Percentiles rank a stretch among this genome's conserved stretches.
Evolutionary conservation across 92 coral and sea anemone species (phyloP).

Genomic region (Paramuricea clavata): DNA sequence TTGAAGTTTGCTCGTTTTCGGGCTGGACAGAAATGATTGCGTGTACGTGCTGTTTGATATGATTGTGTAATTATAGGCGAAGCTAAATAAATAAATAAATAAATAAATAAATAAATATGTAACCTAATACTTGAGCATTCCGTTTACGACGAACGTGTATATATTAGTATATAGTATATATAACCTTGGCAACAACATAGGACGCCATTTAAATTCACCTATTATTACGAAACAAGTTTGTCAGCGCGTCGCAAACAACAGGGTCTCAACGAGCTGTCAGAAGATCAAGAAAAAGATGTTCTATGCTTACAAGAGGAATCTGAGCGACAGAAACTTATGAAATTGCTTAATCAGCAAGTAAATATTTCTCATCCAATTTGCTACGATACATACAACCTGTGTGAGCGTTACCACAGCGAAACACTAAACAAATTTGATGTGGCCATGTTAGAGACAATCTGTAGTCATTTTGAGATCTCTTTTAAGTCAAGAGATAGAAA

Average conservation of each 20-base stretch:
- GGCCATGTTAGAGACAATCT: conserved; percentile 65
- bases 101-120: too few species aligned
- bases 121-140: too few species aligned
- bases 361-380: conserved; percentile 77
- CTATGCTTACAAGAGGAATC: conserved; percentile 68
- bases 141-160: too few species aligned
- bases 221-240: too few species aligned
- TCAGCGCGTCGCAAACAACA: conserved; percentile 62
- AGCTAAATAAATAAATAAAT: too few species aligned
- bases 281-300: conserved; percentile 70
- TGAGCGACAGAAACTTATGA: conserved; percentile 65
- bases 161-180: too few species aligned
- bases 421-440: conserved; percentile 67
- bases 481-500: conserved; percentile 68
- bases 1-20: too few species aligned
- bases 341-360: conserved; percentile 53
- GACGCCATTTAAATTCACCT: too few species aligned
- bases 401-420: conserved; percentile 72
- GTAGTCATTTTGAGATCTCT: conserved; percentile 75
- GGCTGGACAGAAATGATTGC: too few species aligned
- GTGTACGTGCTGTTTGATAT: too few species aligned
- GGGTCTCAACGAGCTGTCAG: conserved; percentile 50
- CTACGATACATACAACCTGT: conserved; percentile 71
- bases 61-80: too few species aligned
- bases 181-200: too few species aligned